Conservation (phyloP, 2,888 invertebrate genomes). For the Apodemia mormo region DNA sequence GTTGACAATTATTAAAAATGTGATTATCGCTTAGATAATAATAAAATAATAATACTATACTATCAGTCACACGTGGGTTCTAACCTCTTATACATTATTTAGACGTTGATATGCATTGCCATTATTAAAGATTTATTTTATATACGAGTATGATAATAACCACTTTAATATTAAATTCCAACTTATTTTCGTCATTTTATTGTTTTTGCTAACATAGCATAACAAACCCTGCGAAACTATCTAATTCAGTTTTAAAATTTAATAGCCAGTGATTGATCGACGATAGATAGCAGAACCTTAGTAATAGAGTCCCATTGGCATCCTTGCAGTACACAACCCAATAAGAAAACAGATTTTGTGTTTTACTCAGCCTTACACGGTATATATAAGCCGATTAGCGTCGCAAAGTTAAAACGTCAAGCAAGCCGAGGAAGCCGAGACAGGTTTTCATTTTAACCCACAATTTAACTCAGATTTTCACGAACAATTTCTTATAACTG, state of each 20-base stretch:
- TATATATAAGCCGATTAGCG: conserved; percentile 15
- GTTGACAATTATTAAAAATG: too few species aligned
- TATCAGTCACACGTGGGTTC: too few species aligned
- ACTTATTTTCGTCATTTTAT: too few species aligned
- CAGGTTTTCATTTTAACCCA: conserved; percentile 18
- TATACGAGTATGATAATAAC: too few species aligned
- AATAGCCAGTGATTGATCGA: conserved; percentile 22
- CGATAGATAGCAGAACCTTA: conserved; percentile 1
- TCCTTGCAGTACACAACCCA: not conserved
- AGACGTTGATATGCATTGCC: too few species aligned
- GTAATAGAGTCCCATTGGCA: conserved; percentile 24
- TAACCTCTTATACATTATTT: too few species aligned
- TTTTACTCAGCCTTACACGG: not conserved
- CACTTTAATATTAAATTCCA: too few species aligned
- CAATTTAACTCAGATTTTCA: conserved; percentile 19
- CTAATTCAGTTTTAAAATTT: conserved; percentile 22
- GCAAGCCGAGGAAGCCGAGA: conserved; percentile 11
- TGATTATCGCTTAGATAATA: too few species aligned
- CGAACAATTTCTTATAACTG: conserved; percentile 8
- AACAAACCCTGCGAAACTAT: too few species aligned
- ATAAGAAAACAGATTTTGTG: not conserved
- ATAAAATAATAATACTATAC: too few species aligned
- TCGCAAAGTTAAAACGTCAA: conserved; percentile 14
- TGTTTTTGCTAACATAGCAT: too few species aligned
- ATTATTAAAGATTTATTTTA: too few species aligned